Percentiles rank a stretch among this genome's conserved stretches.
These are phyloP conservation scores for Micrasema longulum DNA, from an alignment of 1,140 invertebrate genomes.

Conservation along the genomic window DNA sequence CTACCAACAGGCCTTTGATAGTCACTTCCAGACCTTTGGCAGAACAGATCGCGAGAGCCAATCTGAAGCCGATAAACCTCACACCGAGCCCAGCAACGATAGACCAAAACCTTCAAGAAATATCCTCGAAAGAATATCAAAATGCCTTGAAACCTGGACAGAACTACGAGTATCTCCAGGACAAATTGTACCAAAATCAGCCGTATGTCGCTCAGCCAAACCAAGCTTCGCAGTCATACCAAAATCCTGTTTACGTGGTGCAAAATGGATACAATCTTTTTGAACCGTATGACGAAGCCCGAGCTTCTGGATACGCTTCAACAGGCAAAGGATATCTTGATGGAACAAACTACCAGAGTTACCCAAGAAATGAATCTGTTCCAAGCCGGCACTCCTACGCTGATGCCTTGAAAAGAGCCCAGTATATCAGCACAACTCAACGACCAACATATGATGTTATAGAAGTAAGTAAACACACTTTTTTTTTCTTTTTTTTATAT, in stretches of 20 bases:
- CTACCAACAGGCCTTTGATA: slow-evolving; percentile 59
- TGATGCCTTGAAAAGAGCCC: slow-evolving; percentile 53
- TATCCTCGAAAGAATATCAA: slow-evolving; percentile 9
- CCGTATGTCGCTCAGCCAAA: neutral
- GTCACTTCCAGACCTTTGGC: slow-evolving; percentile 61
- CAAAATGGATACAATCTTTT: slow-evolving; percentile 1
- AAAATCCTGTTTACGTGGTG: slow-evolving; percentile 1
- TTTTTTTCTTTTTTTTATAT: no score
- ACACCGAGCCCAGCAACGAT: slow-evolving; percentile 53
- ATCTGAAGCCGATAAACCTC: slow-evolving; percentile 52
- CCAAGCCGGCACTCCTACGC: slow-evolving; percentile 50
- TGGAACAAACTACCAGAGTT: neutral
- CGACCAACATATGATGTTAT: slow-evolving; percentile 56
- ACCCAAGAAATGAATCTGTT: slow-evolving; percentile 6
- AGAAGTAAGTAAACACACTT: slow-evolving; percentile 59
- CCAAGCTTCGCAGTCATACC: neutral
- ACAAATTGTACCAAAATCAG: neutral
- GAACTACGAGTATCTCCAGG: neutral
- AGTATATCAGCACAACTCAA: slow-evolving; percentile 41
- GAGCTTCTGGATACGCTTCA: neutral
- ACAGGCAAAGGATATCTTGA: neutral
- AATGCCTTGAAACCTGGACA: neutral
- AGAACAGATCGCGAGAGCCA: slow-evolving; percentile 60
- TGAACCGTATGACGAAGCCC: slow-evolving; percentile 16
- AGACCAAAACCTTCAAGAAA: slow-evolving; percentile 22